Evolutionary conservation across 2,888 invertebrate genomes (phyloP).

Genomic region (Petrolisthes cinctipes): DNA sequence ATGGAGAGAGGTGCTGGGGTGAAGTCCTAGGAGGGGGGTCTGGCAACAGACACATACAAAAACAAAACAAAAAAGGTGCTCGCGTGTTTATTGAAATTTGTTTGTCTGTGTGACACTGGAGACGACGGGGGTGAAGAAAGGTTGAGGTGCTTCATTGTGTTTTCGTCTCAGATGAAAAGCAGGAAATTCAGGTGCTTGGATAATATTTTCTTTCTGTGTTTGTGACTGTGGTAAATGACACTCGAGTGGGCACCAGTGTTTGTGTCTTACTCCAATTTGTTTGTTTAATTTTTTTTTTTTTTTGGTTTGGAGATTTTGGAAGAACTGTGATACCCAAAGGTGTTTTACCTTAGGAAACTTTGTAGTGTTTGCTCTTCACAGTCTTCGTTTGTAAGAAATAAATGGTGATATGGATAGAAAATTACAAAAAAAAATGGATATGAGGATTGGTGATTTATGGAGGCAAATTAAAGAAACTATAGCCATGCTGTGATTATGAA

Average conservation of each 20-base stretch:
- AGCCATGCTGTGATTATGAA: too few relatives aligned
- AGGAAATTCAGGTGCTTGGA: constrained; percentile 57
- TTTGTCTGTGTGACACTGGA: too few relatives aligned
- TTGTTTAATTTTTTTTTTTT: neutral
- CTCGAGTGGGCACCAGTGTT: neutral
- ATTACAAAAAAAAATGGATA: too few relatives aligned
- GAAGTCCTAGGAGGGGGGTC: neutral
- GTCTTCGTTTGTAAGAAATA: constrained; percentile 52
- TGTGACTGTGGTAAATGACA: constrained; percentile 36
- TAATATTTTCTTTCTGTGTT: constrained; percentile 44
- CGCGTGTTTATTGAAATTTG: too few relatives aligned
- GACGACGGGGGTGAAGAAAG: too few relatives aligned
- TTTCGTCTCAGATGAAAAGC: neutral
- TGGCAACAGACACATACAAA: too few relatives aligned
- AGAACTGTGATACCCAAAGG: constrained; percentile 49
- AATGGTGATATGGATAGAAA: constrained; percentile 11
- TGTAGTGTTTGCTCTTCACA: constrained; percentile 51
- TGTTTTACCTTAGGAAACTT: constrained; percentile 9
- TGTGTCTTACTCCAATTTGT: too few relatives aligned
- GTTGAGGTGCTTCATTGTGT: too few relatives aligned
- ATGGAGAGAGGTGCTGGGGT: neutral
- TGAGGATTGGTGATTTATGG: too few relatives aligned
- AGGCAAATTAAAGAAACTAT: too few relatives aligned
- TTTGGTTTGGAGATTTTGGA: constrained; percentile 26
- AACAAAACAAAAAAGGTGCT: too few relatives aligned